Percentiles rank a stretch among this genome's conserved stretches.
These are phyloP conservation scores for Dascyllus trimaculatus DNA, from an alignment of 2,113 vertebrate genomes.

Conservation along the genomic window DNA sequence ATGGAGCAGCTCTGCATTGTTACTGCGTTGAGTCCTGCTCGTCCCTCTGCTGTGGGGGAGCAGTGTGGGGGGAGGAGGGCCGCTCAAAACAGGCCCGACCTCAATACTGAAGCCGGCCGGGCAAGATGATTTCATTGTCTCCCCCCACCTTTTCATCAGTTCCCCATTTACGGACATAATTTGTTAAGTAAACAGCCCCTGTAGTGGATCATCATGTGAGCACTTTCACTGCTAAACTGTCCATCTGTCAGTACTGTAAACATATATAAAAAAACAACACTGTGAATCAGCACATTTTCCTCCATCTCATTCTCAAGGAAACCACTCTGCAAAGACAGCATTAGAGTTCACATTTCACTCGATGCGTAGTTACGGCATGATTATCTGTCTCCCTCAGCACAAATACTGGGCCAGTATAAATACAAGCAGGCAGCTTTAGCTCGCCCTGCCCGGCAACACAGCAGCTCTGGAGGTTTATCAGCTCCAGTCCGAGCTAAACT, in stretches of 20 bases:
- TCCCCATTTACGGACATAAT: slow-evolving; percentile 60
- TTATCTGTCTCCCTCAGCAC: slow-evolving; percentile 38
- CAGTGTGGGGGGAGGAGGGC: background rate
- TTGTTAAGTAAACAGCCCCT: slow-evolving; percentile 51
- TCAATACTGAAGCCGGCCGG: slow-evolving; percentile 68
- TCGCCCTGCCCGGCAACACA: slow-evolving; percentile 76
- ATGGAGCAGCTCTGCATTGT: slow-evolving; percentile 73
- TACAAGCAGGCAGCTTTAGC: slow-evolving; percentile 61
- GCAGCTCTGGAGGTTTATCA: slow-evolving; percentile 19
- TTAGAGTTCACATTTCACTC: slow-evolving; percentile 1
- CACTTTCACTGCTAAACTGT: slow-evolving; percentile 37
- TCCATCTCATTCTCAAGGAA: background rate
- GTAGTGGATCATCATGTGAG: slow-evolving; percentile 6
- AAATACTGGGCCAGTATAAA: slow-evolving; percentile 51
- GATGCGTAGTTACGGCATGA: slow-evolving; percentile 19
- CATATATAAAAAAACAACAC: slow-evolving; percentile 21
- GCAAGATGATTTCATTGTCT: slow-evolving; percentile 78
- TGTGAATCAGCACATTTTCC: slow-evolving; percentile 29
- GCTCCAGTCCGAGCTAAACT: background rate
- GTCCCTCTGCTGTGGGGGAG: slow-evolving; percentile 17
- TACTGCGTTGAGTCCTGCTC: slow-evolving; percentile 44
- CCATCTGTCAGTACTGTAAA: background rate
- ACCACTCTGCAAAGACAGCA: background rate
- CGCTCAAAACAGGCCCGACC: slow-evolving; percentile 55
- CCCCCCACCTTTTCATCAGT: slow-evolving; percentile 35